Base-by-base conservation (phyloP, 2,888 invertebrate species). In the Petrophora chlorosata region DNA sequence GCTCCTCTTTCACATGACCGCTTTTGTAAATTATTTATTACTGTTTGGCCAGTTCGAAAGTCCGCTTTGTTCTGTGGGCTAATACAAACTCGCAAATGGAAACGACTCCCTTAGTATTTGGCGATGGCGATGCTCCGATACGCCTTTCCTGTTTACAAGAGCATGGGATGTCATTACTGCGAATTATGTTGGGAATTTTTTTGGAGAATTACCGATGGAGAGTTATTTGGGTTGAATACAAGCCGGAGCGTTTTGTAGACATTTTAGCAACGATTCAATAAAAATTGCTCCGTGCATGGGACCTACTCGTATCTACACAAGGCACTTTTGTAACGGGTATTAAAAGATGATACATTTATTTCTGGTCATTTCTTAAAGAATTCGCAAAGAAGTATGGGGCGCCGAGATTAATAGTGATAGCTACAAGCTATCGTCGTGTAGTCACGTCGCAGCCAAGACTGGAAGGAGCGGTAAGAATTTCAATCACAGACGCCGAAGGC, bases 11-110 rank as follows among this genome's bases (percentile, higher is more conserved):
- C 83, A 83, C 84, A 83, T 83, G 82, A 79, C 78, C 76, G 84
- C 85, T 71, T 84, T 83, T 82, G 82, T 85, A 83, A 85, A 83
- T 86, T 85, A 85, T 85, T 85, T 85, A 85, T 85, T 82, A 78
- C 79, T 81, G 79, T 85, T 85, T 79, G 77, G 76, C 76, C 78
- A 76, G 79, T 79, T 79, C 72, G 75, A 72, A 77, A 77, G 73
- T 73, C 67, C 70, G 70, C 79, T 79, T 83, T 81, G 83, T 84
- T 82, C 81, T 71, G 67, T 66, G 65, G 71, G 67, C 67, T 74
- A 72, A 73, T 72, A 69, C 66, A 57, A 70, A 67, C 67, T 70
- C 61, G 56, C 61, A 73, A 74, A 79, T 79, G 70, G 65, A 72
- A 70, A 75, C 72, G 70, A 72, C 62, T 70, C 65, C 59, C 63